These are phyloP conservation scores for Gryllus bimaculatus DNA, from an alignment of 1,140 invertebrate species.

Conservation along the genomic window DNA sequence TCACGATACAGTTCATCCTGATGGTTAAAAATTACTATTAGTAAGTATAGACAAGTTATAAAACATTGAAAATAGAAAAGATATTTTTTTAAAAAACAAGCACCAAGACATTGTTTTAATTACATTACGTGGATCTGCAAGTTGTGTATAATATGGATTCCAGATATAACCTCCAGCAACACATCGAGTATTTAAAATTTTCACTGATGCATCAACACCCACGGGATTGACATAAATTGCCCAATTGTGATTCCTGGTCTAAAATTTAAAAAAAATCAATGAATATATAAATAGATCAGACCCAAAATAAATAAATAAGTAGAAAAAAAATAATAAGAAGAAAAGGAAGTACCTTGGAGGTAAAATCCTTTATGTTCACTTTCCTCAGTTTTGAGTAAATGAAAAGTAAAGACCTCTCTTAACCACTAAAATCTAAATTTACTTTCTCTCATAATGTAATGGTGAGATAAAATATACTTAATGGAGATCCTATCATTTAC, in stretches of 20 bases:
- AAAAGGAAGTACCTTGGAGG: not conserved
- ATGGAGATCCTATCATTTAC: too few species aligned
- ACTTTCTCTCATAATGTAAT: too few species aligned
- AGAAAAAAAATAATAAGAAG: not conserved
- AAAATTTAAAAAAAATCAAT: constrained; percentile 23
- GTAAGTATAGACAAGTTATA: not conserved
- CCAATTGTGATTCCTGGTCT: constrained; percentile 83
- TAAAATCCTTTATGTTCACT: not conserved
- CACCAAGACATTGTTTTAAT: constrained; percentile 28
- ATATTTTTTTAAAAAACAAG: not conserved
- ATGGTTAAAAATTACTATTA: not conserved
- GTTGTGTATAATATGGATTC: constrained; percentile 87
- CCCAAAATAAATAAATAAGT: not conserved
- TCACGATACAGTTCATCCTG: constrained; percentile 72
- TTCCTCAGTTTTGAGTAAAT: too few species aligned
- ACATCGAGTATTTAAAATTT: constrained; percentile 67
- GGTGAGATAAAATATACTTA: too few species aligned
- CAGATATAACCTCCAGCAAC: constrained; percentile 83
- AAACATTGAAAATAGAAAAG: not conserved
- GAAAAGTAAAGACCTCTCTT: too few species aligned
- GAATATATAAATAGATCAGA: not conserved
- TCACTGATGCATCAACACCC: constrained; percentile 81
- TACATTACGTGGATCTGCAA: constrained; percentile 82
- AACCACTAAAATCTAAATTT: too few species aligned
- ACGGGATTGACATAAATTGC: constrained; percentile 87